Conservation (phyloP, 2,113 vertebrate genomes). For the Tupaia tana region DNA sequence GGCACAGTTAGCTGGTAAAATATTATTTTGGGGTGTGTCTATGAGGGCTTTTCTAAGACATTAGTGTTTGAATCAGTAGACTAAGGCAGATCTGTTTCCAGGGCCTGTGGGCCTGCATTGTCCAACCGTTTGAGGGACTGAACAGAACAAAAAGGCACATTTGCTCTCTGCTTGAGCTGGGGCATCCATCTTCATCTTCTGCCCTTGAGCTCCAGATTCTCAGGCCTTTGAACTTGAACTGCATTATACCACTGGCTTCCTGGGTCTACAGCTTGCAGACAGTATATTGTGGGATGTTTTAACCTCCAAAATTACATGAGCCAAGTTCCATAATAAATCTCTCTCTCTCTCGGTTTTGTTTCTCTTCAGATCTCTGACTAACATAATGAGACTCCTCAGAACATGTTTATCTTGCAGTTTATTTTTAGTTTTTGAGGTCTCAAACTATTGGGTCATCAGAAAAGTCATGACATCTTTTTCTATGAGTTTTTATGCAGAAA, state of each 20-base stretch:
- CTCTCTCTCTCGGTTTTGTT: neutral
- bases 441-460: neutral
- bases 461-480: too few species aligned
- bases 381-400: neutral
- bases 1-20: neutral
- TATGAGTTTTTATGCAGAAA: too few species aligned
- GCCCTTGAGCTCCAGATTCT: neutral
- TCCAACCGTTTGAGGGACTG: neutral
- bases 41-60: neutral
- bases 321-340: neutral
- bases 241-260: neutral
- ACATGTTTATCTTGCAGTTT: neutral
- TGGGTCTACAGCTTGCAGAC: neutral
- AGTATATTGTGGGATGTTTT: too few species aligned
- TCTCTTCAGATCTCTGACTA: neutral
- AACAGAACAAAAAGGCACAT: neutral
- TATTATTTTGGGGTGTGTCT: neutral
- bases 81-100: neutral
- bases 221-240: neutral
- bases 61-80: neutral
- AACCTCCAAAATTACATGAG: neutral
- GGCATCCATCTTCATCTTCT: neutral
- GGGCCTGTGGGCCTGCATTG: neutral
- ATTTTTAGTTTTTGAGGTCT: neutral
- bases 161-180: neutral